Evolutionary conservation across 2,113 vertebrate genomes (phyloP), one percentile per base, ranked within the genome.

Genomic region (Forbesichthys agassizii): DNA sequence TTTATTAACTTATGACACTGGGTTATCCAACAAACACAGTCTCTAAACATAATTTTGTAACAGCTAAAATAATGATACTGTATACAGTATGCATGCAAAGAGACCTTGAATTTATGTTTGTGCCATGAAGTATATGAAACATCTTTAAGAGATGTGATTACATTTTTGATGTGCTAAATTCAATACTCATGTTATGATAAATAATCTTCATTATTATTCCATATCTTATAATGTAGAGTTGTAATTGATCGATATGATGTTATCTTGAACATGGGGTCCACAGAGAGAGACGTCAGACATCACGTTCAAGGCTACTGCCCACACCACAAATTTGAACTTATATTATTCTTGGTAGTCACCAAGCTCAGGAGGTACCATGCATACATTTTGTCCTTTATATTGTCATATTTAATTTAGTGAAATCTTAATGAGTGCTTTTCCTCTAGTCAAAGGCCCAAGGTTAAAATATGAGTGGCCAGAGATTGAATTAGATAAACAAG

Each of bases 401-500:
- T 1, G 5, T 42, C 36, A 6, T 42, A 42, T 42, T 42, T 42
- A 6, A 42, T 27, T 27, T 27, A 2, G 27, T 27, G 5, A 18
- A 27, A 6, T 54, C 18, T 63, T 57, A 27, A 27, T 27, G 27
- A 2, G 27, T 27, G 27, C 27, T 65, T 33, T 73, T 74, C 67
- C 71, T 71, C 61, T 61, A 80, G 84, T 77, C 85, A 74, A 62
- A 64, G 59, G 74, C 76, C 80, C 90, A 92, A 93, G 93, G 91
- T 92, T 90, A 90, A 81, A 76, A 68, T 74, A 77, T 84, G 69
- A 77, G 61, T 72, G 76, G 76, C 63, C 78, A 67, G 77, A 70
- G 74, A 87, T 64, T 83, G 66, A 88, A 90, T 88, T 62, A 88
- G 91, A 92, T 91, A 91, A 90, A 91, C 88, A 90, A 88, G 78